Evolutionary conservation across 2,888 invertebrate genomes (phyloP).

Genomic region (Onthophagus sagittarius): DNA sequence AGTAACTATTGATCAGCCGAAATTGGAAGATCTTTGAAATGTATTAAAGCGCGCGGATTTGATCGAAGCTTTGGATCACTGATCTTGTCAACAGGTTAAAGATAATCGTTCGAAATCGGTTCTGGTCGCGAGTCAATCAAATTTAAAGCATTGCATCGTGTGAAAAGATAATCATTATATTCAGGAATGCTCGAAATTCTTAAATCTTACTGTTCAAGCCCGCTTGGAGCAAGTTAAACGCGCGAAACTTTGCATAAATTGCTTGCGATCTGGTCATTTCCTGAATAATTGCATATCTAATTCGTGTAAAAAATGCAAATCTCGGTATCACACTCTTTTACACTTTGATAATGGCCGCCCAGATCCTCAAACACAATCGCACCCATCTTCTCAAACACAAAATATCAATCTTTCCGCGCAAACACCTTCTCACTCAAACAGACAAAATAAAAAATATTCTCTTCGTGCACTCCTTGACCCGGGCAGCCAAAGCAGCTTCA

Average conservation of each 20-base stretch:
- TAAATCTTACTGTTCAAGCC: neutral
- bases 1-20: neutral
- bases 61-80: too few relatives aligned
- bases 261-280: neutral
- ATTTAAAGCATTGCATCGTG: neutral
- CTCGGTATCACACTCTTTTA: neutral
- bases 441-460: too few relatives aligned
- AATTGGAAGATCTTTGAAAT: neutral
- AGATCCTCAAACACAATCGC: neutral
- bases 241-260: neutral
- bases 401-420: neutral
- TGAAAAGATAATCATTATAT: neutral
- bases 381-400: neutral
- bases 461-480: too few relatives aligned
- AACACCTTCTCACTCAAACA: neutral
- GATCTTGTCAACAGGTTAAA: too few relatives aligned
- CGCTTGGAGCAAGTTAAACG: neutral
- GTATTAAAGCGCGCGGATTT: slow-evolving; percentile 16
- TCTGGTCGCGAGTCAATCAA: neutral
- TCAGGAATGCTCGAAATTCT: neutral
- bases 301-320: neutral
- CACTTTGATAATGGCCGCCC: neutral
- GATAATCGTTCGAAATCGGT: neutral
- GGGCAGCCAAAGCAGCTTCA: too few relatives aligned
- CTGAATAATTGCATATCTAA: neutral